Percentiles rank a stretch among this genome's conserved stretches.
These are phyloP conservation scores for Parnassius apollo DNA, from an alignment of 2,888 invertebrate genomes.

Conservation along the genomic window DNA sequence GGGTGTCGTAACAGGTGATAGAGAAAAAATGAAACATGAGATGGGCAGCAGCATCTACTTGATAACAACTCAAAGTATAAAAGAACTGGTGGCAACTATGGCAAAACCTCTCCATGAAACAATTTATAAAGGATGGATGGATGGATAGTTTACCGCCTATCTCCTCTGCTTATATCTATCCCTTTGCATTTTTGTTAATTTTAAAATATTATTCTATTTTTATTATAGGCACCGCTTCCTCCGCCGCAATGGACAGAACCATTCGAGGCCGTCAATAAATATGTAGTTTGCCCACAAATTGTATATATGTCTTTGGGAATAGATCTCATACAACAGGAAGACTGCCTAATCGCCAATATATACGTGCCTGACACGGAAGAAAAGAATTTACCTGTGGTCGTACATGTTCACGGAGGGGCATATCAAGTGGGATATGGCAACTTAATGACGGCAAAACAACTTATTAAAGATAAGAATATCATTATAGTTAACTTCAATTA, in stretches of 20 bases:
- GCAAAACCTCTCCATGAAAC: too few relatives aligned
- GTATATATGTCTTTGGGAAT: slow-evolving; percentile 4
- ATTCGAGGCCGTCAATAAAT: slow-evolving; percentile 36
- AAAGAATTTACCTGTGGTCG: slow-evolving; percentile 52
- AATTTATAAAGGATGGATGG: too few relatives aligned
- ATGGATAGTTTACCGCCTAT: too few relatives aligned
- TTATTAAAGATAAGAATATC: slow-evolving; percentile 42
- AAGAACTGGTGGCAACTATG: too few relatives aligned
- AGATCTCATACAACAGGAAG: slow-evolving; percentile 31
- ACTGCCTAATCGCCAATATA: slow-evolving; percentile 43
- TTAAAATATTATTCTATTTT: neutral
- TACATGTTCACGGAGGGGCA: slow-evolving; percentile 67
- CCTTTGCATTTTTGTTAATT: neutral
- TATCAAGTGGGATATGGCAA: slow-evolving; percentile 54
- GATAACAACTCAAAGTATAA: too few relatives aligned
- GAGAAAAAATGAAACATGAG: too few relatives aligned
- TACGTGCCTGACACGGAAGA: slow-evolving; percentile 39
- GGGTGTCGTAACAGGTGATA: too few relatives aligned
- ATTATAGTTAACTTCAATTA: slow-evolving; percentile 55
- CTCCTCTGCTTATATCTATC: too few relatives aligned
- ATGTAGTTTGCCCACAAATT: slow-evolving; percentile 34
- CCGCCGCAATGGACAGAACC: slow-evolving; percentile 31
- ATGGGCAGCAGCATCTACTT: too few relatives aligned
- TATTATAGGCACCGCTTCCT: slow-evolving; percentile 45
- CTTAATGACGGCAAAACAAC: slow-evolving; percentile 31